Base-by-base conservation (phyloP, 2,797 vertebrate genomes). In the Artibeus jamaicensis region DNA sequence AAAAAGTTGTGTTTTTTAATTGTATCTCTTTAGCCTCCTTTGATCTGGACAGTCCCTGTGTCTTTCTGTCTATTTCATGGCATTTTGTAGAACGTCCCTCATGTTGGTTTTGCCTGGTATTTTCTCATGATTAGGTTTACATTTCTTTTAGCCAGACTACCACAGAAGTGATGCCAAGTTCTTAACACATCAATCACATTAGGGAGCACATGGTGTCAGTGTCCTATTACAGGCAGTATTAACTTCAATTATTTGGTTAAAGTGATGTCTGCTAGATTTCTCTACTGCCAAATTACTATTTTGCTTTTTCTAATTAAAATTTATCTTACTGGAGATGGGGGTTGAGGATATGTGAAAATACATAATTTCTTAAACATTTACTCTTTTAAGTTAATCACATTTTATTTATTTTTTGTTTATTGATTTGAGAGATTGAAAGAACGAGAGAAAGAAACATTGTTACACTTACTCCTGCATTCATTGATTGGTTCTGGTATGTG, bases 311-410 rank as follows among this genome's bases (percentile, higher is more conserved):
- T 71, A 85, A 94, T 62, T 87, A 78, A 78, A 92, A 65, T 42
- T 42, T 92, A 18, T 83, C 18, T 76, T 85, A 9, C 32, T 48
- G 34, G 57, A 57, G 4, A 37, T 86, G 83, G 42, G 9, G 46
- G 78, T 92, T n/a, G 65, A 93, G 70, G 59, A 83, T 88, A 90
- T 73, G 26, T 70, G 37, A 71, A 77, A 87, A 87, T 77, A 73
- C 4, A 34, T 46, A 67, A 86, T 71, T 44, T 74, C 59, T 92
- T 68, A 86, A 78, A 55, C 5, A 48, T 48, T 73, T 74, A 24
- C 8, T 24, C 22, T 57, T 59, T 59, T 32, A 59, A 29, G 57
- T 59, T 59, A 14, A 62, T 62, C 26, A 62, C 29, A 62, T 62
- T 62, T 29, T 62, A 14, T 59, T 59, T 59, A 59, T 59, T 59